A percentile compares a stretch with the other conserved stretches of the same genome.
Conservation (phyloP, 2,113 vertebrate genomes). For the Montifringilla adamsi region DNA sequence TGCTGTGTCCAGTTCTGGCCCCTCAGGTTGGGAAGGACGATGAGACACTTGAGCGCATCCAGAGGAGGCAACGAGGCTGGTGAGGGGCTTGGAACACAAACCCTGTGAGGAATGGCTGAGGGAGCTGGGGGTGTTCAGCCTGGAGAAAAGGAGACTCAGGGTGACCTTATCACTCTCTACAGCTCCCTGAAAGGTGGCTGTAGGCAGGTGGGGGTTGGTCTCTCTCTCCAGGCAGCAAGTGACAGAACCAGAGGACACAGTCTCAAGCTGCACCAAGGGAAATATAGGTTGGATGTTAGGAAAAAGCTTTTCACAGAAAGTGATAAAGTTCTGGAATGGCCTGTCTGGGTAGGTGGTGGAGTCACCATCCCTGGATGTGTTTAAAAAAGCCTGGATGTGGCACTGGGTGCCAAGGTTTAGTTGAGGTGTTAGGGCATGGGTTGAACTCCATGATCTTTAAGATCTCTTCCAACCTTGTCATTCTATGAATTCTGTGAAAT, state of each 20-base stretch:
- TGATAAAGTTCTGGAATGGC: neutral
- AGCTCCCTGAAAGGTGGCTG: too few species aligned
- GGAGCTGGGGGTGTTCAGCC: too few species aligned
- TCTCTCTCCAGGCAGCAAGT: too few species aligned
- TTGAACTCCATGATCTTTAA: neutral
- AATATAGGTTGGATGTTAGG: too few species aligned
- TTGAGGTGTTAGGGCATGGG: neutral
- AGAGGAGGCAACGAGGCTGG: neutral
- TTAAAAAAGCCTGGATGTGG: neutral
- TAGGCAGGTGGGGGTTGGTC: too few species aligned
- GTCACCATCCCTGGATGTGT: neutral
- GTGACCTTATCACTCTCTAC: too few species aligned
- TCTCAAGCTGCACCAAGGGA: too few species aligned
- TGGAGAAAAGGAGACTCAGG: too few species aligned
- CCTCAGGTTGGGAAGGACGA: neutral
- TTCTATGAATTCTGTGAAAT: neutral
- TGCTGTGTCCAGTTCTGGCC: neutral
- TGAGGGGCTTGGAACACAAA: too few species aligned
- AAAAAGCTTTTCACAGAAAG: neutral
- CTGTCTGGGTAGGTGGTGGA: neutral
- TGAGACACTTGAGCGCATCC: accelerated
- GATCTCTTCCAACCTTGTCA: neutral
- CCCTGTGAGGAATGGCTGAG: too few species aligned
- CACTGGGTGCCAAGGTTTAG: too few species aligned
- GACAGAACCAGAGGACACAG: too few species aligned